A percentile compares a stretch with the other conserved stretches of the same genome.
Evolutionary conservation across 1,140 invertebrate species (phyloP).

Genomic region (Batillaria attramentaria): DNA sequence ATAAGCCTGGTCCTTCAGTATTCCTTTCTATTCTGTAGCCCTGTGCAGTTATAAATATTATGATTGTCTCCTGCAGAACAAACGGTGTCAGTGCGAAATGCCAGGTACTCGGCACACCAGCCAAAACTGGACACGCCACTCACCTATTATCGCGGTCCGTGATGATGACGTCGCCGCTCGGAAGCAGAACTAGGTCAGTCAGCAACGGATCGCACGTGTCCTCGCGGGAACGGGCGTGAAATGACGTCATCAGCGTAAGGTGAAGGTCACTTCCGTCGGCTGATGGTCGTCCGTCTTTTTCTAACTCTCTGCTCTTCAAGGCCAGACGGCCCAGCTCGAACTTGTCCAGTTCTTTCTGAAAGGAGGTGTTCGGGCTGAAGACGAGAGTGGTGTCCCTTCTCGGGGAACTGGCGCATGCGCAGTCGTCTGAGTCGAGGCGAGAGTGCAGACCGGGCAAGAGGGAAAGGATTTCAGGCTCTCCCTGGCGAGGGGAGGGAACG

Average conservation of each 20-base stretch:
- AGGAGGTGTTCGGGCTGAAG: not conserved
- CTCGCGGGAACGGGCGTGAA: conserved; percentile 37
- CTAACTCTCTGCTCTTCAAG: not conserved
- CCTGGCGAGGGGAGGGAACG: not conserved
- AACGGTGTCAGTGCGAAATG: too few species aligned
- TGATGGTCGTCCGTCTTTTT: not conserved
- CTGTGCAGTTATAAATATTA: too few species aligned
- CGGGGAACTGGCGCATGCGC: not conserved
- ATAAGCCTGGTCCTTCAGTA: too few species aligned
- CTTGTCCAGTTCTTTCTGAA: not conserved
- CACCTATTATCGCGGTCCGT: conserved; percentile 44
- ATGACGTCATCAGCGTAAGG: conserved; percentile 34
- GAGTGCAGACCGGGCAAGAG: not conserved
- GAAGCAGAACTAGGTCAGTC: conserved; percentile 37
- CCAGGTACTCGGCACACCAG: too few species aligned
- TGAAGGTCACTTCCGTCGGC: conserved; percentile 1
- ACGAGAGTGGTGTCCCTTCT: not conserved
- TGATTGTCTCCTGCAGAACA: too few species aligned
- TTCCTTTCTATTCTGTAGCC: too few species aligned
- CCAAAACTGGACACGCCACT: too few species aligned
- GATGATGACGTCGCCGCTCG: conserved; percentile 41
- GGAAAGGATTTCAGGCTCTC: conserved; percentile 22
- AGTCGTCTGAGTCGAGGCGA: not conserved
- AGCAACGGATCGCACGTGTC: conserved; percentile 36
- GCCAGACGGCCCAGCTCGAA: not conserved